A percentile compares a stretch with the other conserved stretches of the same genome.
These are phyloP conservation scores for Pseudomyrmex dendroicus DNA, from an alignment of 1,140 invertebrate genomes.

Conservation along the genomic window DNA sequence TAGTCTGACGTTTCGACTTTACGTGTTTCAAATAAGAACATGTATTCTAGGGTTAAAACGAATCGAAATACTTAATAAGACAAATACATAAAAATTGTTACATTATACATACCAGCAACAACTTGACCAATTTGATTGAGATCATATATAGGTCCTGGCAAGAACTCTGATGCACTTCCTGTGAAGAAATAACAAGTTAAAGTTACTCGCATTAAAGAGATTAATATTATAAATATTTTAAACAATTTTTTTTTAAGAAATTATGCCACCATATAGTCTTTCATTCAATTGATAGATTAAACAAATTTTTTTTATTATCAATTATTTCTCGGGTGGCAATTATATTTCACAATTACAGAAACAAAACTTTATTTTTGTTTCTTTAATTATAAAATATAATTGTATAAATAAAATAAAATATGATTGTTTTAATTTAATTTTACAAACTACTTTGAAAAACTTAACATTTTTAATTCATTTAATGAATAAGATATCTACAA, in stretches of 20 bases:
- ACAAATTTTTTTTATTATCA: slow-evolving; percentile 7
- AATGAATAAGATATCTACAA: background rate
- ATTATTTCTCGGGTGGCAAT: slow-evolving; percentile 3
- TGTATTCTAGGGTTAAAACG: background rate
- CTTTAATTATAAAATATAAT: no score
- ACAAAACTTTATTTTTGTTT: background rate
- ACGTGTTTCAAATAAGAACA: no score
- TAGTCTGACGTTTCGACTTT: no score
- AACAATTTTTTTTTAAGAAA: slow-evolving; percentile 20
- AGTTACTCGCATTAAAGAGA: slow-evolving; percentile 50
- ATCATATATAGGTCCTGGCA: slow-evolving; percentile 89
- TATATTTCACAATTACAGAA: slow-evolving; percentile 16
- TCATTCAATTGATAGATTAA: slow-evolving; percentile 25
- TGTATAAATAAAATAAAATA: no score
- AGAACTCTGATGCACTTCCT: slow-evolving; percentile 83
- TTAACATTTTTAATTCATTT: no score
- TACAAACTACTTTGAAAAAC: no score
- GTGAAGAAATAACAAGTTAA: slow-evolving; percentile 81
- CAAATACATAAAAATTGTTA: slow-evolving; percentile 13
- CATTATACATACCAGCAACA: slow-evolving; percentile 89
- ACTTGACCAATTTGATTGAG: slow-evolving; percentile 94
- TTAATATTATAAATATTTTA: slow-evolving; percentile 24
- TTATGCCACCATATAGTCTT: slow-evolving; percentile 2
- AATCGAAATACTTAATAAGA: slow-evolving; percentile 12
- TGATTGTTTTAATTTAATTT: no score